Evolutionary conservation across 2,888 invertebrate genomes (phyloP).

Genomic region (Salticus scenicus): DNA sequence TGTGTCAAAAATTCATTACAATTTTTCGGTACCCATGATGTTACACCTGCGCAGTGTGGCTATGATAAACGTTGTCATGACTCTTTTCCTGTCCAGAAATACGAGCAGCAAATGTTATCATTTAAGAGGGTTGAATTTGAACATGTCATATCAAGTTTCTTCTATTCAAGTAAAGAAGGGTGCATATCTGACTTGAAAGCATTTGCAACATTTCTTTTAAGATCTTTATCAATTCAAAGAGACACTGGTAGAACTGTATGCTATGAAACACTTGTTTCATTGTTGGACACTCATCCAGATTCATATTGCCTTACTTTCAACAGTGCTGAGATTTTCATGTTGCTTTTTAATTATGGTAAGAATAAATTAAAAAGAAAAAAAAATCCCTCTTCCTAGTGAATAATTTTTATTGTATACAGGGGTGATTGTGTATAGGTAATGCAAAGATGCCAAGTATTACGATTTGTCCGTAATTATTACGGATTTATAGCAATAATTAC

Average conservation of each 20-base stretch:
- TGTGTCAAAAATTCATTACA: not conserved
- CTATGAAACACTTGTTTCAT: not conserved
- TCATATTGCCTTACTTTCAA: not conserved
- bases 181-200: not conserved
- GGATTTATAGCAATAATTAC: no score
- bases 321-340: slow-evolving; percentile 1
- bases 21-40: not conserved
- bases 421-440: no score
- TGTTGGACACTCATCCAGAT: not conserved
- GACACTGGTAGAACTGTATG: not conserved
- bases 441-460: no score
- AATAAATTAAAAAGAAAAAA: no score
- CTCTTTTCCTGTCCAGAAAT: no score
- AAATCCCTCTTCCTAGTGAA: no score
- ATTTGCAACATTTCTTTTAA: not conserved
- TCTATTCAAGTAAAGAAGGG: not conserved
- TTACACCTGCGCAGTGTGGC: not conserved
- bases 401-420: no score
- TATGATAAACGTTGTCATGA: not conserved
- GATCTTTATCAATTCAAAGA: not conserved
- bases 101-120: not conserved
- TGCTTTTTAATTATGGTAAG: slow-evolving; percentile 7
- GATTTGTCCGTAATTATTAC: no score
- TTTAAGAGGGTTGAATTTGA: not conserved
- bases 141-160: not conserved